Evolutionary conservation across 2,113 vertebrate species (phyloP), one percentile per base, ranked within the genome.

Genomic region (Ramphastos sulfuratus): DNA sequence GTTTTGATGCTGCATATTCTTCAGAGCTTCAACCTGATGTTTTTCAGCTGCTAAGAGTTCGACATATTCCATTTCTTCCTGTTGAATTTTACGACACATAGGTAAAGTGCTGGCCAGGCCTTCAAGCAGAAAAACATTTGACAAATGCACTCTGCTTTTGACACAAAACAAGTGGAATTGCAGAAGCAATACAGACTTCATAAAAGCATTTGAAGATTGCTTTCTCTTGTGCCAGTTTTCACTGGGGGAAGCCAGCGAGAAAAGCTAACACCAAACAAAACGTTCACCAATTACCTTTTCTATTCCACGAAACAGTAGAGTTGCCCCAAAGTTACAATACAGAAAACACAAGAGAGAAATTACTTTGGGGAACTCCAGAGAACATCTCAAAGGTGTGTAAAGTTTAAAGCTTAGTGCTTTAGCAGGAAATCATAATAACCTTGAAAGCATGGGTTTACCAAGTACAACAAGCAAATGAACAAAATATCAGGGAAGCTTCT

Each of bases 21-120:
- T 99, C 48, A 98, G 95, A 20, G 98, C 99, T 97, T 99, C 99
- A 83, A 97, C 98, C 87, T 99, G 99, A 95, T 99, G 99, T 28
- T 99, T 99, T 94, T 99, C 99, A 31, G 99, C 99, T 39, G 99
- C 99, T 78, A 99, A 86, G 81, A 99, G 98, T 96, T 99, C 99
- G 27, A 99, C 96, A 2, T 99, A 99, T 77, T 99, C 99, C 86
- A 99, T 98, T 90, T 99, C 99, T 79, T 99, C 99, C 99, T 99
- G 93, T 83, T 61, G 82, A 70, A 87, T 93, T 90, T 82, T 75
- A 93, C 39, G 90, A 88, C 21, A 92, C 54, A 81, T 1, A 59
- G 39, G 79, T 69, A 44, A 92, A 94, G 33, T 8, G 16, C 25
- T 82, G 59, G 33, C 31, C 30, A 74, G 35, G 46, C 23, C 70